Percentiles rank a stretch among this genome's conserved stretches.
phyloP scores from a whole-genome alignment of 2,113 vertebrate genomes.

The Ifrita kowaldi region DNA sequence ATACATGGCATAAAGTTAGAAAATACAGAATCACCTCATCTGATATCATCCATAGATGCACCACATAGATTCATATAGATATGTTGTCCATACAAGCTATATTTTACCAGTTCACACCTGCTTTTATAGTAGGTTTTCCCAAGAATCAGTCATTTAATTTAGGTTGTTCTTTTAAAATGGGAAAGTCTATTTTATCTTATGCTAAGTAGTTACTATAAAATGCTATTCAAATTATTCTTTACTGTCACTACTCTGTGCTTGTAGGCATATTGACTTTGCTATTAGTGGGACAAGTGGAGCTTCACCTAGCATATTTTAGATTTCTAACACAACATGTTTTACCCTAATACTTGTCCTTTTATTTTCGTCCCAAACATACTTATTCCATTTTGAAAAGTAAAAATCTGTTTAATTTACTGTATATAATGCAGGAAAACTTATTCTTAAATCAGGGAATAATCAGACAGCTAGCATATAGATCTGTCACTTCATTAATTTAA shows the following conservation, averaged over 20 bases:
- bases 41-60: not conserved
- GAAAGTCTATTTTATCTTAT: not conserved
- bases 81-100: not conserved
- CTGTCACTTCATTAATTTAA: not conserved
- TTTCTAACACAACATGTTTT: not conserved
- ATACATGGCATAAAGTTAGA: not conserved
- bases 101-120: not conserved
- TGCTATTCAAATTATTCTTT: not conserved
- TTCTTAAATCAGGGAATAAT: not conserved
- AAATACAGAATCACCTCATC: not conserved
- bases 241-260: not conserved
- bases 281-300: not conserved
- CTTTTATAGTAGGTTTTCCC: not conserved
- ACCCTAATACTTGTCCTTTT: not conserved
- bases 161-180: not conserved
- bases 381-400: not conserved
- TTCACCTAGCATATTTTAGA: not conserved
- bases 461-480: not conserved
- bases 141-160: not conserved
- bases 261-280: not conserved
- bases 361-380: not conserved
- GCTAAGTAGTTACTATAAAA: not conserved
- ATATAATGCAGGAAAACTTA: not conserved
- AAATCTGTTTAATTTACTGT: not conserved
- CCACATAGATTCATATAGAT: not conserved